Base-by-base conservation (phyloP, 2,113 vertebrate species). In the Oxygymnocypris stewartii region DNA sequence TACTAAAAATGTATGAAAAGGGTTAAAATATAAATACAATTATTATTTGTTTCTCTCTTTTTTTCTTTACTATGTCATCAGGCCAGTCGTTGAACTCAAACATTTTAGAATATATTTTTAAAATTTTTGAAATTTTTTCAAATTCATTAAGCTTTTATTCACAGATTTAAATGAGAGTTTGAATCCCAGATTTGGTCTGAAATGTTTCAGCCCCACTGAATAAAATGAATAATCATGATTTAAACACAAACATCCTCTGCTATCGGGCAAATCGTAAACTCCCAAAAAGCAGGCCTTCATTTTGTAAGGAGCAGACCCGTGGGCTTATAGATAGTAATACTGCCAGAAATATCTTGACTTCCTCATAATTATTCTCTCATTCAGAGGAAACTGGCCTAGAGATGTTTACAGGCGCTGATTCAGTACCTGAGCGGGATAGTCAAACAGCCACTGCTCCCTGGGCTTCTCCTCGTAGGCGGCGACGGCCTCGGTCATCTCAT, bases 401-500 rank as follows among this genome's bases (percentile, higher is more conserved):
- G 76, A 42, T 84, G 54, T 88, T 86, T 83, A 83, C 71, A 77
- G 40, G 49, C 1, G 0, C n/a, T 18, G 40, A 18, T 40, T 47
- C 25, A 31, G 35, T 28, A 97, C 96, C 96, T 97, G 96, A 85
- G 96, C 96, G 44, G 96, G 96, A 67, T 96, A 97, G 88, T 97
- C 96, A 71, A 97, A 96, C 47, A 97, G 94, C 96, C 96, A 99
- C 90, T 97, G 98, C 4, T 99, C 97, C 83, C 98, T 95, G 0
- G 96, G 95, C 88, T 98, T 99, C 75, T 98, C 97, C 86, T 99
- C 97, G 0, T 97, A 98, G 0, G 96, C 92, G 0, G n/a, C 78
- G 8, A 99, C 94, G 0, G 95, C 97, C 84, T 96, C 95, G 0
- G 94, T 93, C 97, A 99, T 95, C 91, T 96, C 92, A 0, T 96